A percentile compares a stretch with the other conserved stretches of the same genome.
Evolutionary conservation across 2,888 invertebrate genomes (phyloP).

Genomic region (Ischnura elegans): DNA sequence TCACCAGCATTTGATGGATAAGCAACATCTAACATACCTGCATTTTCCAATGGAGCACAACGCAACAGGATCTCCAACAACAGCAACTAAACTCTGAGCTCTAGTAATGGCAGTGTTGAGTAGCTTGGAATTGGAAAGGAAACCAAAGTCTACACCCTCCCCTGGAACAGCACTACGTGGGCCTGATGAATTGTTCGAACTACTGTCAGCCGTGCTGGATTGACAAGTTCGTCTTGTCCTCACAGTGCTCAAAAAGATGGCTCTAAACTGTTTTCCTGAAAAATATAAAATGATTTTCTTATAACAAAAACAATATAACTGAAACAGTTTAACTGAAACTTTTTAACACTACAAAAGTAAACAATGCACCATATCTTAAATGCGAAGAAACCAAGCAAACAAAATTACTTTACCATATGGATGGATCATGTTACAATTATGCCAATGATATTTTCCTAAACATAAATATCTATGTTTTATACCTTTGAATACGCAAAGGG

Average conservation of each 20-base stretch:
- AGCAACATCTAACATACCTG: conserved; percentile 76
- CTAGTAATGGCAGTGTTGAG: conserved; percentile 91
- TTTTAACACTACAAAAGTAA: too few relatives aligned
- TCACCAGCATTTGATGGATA: not conserved
- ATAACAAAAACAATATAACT: too few relatives aligned
- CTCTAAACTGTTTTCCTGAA: conserved; percentile 89
- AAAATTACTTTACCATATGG: too few relatives aligned
- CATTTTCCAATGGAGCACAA: conserved; percentile 90
- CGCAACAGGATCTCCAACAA: conserved; percentile 91
- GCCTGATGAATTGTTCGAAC: conserved; percentile 72
- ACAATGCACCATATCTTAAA: too few relatives aligned
- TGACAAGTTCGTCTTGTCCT: conserved; percentile 87
- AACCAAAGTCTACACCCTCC: conserved; percentile 87
- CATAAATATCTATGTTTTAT: too few relatives aligned
- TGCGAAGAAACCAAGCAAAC: too few relatives aligned
- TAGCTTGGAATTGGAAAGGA: conserved; percentile 89
- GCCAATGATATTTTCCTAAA: too few relatives aligned
- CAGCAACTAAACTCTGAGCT: conserved; percentile 90
- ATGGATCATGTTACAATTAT: too few relatives aligned
- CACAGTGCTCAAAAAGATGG: conserved; percentile 89
- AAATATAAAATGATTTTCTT: too few relatives aligned
- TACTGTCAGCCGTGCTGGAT: conserved; percentile 72
- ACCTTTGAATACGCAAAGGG: too few relatives aligned
- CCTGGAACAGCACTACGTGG: conserved; percentile 76
- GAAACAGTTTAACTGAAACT: too few relatives aligned